These are phyloP conservation scores for Camelus bactrianus DNA, from an alignment of 2,113 vertebrate genomes.

Conservation along the genomic window DNA sequence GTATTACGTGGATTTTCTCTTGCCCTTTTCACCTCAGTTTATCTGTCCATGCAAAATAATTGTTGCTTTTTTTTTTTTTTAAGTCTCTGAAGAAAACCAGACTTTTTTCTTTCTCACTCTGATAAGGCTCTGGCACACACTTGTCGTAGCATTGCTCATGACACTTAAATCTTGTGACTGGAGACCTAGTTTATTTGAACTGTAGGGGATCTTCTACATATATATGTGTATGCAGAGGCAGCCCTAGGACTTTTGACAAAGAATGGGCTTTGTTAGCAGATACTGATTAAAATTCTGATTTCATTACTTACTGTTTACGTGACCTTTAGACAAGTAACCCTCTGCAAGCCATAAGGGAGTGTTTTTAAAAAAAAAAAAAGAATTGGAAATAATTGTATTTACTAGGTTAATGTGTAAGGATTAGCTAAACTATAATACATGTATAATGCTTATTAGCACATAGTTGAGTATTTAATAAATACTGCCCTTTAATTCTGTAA, in stretches of 20 bases:
- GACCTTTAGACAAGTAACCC: not conserved
- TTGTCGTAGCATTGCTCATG: not conserved
- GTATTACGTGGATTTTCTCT: not conserved
- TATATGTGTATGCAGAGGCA: not conserved
- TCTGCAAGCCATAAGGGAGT: not conserved
- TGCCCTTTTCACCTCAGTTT: not conserved
- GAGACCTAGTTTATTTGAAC: not conserved
- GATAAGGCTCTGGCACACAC: not conserved
- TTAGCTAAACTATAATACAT: not conserved
- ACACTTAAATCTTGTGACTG: not conserved
- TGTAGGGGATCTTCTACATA: not conserved
- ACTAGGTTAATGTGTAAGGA: not conserved
- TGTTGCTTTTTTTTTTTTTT: not conserved
- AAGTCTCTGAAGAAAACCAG: slow-evolving; percentile 32
- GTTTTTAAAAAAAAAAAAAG: slow-evolving; percentile 32
- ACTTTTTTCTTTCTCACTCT: not conserved
- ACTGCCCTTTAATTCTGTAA: not conserved
- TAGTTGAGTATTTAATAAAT: slow-evolving; percentile 52
- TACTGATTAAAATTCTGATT: not conserved
- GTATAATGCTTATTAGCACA: not conserved
- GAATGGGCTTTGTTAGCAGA: not conserved
- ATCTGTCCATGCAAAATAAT: slow-evolving; percentile 13
- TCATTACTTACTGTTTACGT: not conserved
- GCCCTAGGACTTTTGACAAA: not conserved
- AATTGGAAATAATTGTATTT: not conserved